Conservation (phyloP, 2,888 invertebrate species). For the Deroplatys truncata region DNA sequence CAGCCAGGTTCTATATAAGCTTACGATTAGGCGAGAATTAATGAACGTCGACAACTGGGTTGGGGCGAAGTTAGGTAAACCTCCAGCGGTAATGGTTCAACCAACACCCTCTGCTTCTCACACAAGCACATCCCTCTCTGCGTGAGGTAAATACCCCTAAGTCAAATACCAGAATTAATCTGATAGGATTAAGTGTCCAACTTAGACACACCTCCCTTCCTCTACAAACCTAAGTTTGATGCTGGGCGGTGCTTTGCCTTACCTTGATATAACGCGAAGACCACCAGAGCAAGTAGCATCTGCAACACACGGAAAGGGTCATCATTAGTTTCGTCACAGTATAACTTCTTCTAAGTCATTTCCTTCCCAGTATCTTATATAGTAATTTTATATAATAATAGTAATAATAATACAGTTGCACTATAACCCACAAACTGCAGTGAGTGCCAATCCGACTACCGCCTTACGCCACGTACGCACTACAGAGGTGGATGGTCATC, state of each 20-base stretch:
- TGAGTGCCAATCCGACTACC: too few relatives aligned
- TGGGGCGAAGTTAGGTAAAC: not conserved
- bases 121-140: not conserved
- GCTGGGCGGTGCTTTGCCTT: not conserved
- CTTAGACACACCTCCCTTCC: not conserved
- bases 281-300: too few relatives aligned
- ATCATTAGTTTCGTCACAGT: too few relatives aligned
- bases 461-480: too few relatives aligned
- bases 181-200: not conserved
- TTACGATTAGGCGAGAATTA: not conserved
- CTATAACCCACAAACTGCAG: too few relatives aligned
- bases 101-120: not conserved
- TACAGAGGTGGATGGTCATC: too few relatives aligned
- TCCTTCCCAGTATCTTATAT: too few relatives aligned
- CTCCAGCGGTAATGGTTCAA: not conserved
- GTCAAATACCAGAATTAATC: slow-evolving; percentile 5
- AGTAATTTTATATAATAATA: too few relatives aligned
- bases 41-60: slow-evolving; percentile 7
- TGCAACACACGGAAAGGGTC: too few relatives aligned
- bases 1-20: not conserved
- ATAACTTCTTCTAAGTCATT: too few relatives aligned
- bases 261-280: not conserved
- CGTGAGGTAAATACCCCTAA: not conserved
- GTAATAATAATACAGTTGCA: too few relatives aligned
- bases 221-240: not conserved